Evolutionary conservation across 2,113 vertebrate species (phyloP).

Genomic region (Thymallus thymallus): DNA sequence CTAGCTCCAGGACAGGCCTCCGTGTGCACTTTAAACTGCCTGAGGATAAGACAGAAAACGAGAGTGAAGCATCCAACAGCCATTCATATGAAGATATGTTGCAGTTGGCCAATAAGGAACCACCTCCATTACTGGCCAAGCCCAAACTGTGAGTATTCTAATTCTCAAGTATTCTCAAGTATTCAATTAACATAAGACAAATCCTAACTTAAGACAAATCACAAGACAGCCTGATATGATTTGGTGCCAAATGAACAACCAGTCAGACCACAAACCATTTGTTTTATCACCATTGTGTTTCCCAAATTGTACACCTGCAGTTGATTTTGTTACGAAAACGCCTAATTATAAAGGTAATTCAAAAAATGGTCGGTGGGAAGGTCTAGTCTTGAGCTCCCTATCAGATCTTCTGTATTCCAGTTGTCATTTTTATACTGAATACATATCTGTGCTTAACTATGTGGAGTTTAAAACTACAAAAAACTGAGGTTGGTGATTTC

Average conservation of each 20-base stretch:
- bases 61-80: conserved; percentile 67
- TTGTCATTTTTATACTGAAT: conserved; percentile 30
- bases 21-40: conserved; percentile 93
- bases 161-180: too few relatives aligned
- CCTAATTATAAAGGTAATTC: too few relatives aligned
- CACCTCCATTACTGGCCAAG: conserved; percentile 90
- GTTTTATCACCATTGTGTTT: too few relatives aligned
- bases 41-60: conserved; percentile 82
- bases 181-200: too few relatives aligned
- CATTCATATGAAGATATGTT: conserved; percentile 65
- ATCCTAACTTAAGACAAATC: background rate
- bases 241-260: background rate
- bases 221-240: background rate
- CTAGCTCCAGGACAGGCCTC: conserved; percentile 82
- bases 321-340: too few relatives aligned
- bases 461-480: conserved; percentile 62
- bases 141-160: conserved; percentile 90
- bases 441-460: conserved; percentile 40
- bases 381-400: conserved; percentile 25
- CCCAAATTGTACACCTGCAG: too few relatives aligned
- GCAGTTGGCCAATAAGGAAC: conserved; percentile 79
- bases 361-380: background rate
- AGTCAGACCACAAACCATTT: background rate
- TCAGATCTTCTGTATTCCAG: conserved; percentile 26
- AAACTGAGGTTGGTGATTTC: conserved; percentile 65